Conservation (phyloP, 2,888 invertebrate genomes). For the Ormyrus labotus region DNA sequence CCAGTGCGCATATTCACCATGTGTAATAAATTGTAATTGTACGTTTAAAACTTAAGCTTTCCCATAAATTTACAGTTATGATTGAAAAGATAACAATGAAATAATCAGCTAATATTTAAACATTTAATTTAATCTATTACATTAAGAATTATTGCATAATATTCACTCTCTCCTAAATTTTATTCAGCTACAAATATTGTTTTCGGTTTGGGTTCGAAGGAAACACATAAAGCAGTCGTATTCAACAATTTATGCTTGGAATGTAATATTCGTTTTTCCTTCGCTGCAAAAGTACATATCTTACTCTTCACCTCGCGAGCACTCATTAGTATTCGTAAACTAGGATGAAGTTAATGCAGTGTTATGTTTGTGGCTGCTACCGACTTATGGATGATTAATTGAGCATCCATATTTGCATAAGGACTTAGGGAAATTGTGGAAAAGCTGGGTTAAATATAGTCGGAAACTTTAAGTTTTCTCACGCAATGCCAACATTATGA, state of each 20-base stretch:
- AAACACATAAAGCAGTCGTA: not conserved
- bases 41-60: too few species aligned
- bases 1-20: too few species aligned
- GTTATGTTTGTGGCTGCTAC: slow-evolving; percentile 25
- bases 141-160: too few species aligned
- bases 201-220: not conserved
- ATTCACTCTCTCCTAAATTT: not conserved
- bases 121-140: too few species aligned
- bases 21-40: too few species aligned
- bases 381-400: slow-evolving; percentile 43
- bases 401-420: slow-evolving; percentile 41
- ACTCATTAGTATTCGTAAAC: slow-evolving; percentile 26
- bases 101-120: too few species aligned
- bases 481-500: not conserved
- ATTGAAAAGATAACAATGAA: too few species aligned
- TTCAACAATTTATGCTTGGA: not conserved
- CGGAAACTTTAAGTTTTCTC: slow-evolving; percentile 23
- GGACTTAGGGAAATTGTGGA: slow-evolving; percentile 27
- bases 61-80: too few species aligned
- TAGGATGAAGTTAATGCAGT: slow-evolving; percentile 35
- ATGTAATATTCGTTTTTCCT: not conserved
- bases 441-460: slow-evolving; percentile 30
- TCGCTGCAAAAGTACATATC: not conserved
- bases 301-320: not conserved
- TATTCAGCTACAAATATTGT: not conserved